Conservation (phyloP, 2,888 invertebrate genomes). For the Andrena bucephala region DNA sequence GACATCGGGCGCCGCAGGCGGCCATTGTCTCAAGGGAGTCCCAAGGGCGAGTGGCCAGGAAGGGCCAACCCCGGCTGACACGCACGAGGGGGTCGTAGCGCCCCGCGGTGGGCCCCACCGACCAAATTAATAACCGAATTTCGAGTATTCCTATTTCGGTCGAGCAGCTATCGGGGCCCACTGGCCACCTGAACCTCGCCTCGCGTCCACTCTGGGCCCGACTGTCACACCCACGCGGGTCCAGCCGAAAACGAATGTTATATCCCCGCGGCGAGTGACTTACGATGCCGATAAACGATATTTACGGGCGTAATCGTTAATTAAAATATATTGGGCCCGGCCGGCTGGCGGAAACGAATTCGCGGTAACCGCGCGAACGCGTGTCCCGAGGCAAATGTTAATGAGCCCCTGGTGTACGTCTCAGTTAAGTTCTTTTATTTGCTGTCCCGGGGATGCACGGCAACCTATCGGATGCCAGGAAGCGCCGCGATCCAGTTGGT, state of each 20-base stretch:
- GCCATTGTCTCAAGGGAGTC: conserved; percentile 83
- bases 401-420: conserved; percentile 39
- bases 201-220: conserved; percentile 33
- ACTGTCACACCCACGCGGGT: conserved; percentile 68
- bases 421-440: conserved; percentile 32
- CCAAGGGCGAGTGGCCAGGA: conserved; percentile 65
- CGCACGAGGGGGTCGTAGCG: conserved; percentile 79
- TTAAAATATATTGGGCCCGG: conserved; percentile 54
- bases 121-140: conserved; percentile 80
- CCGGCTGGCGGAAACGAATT: conserved; percentile 37
- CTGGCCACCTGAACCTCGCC: conserved; percentile 54
- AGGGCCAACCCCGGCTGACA: conserved; percentile 73
- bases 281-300: conserved; percentile 62
- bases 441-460: background rate
- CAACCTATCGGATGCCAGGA: background rate
- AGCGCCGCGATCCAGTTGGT: background rate
- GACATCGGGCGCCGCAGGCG: conserved; percentile 80
- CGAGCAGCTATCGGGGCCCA: conserved; percentile 58
- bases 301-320: conserved; percentile 66
- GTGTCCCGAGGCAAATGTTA: conserved; percentile 43
- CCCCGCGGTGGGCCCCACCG: conserved; percentile 75
- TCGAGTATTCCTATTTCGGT: conserved; percentile 61
- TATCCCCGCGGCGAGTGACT: conserved; percentile 57
- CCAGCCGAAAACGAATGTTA: conserved; percentile 49
- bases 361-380: conserved; percentile 33